These are phyloP conservation scores for Elysia crispata DNA, from an alignment of 2,888 invertebrate genomes.

Conservation along the genomic window DNA sequence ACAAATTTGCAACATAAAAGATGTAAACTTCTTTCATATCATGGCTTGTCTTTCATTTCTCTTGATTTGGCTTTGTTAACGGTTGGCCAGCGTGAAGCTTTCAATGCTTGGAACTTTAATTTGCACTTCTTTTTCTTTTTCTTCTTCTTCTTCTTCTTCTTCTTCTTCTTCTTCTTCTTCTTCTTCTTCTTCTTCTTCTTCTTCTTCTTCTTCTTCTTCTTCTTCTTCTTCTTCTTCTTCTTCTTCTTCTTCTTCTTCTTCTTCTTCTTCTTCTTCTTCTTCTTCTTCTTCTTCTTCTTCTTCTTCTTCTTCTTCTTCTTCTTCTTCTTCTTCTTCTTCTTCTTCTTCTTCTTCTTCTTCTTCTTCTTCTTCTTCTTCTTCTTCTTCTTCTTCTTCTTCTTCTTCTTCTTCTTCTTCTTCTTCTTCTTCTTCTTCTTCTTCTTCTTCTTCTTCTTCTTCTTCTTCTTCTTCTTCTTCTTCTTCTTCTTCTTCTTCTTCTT, in stretches of 20 bases:
- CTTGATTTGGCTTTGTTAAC: no score
- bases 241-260: not conserved
- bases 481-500: not conserved
- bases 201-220: not conserved
- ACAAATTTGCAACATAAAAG: no score
- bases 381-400: slow-evolving; percentile 15
- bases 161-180: no score
- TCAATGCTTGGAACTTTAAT: no score
- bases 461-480: not conserved
- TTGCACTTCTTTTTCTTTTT: not conserved
- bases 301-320: not conserved
- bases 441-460: slow-evolving; percentile 29
- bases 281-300: slow-evolving; percentile 1
- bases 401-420: slow-evolving; percentile 19
- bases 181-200: not conserved
- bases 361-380: not conserved
- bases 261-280: not conserved
- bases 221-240: not conserved
- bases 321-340: not conserved
- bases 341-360: not conserved
- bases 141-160: not conserved
- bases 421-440: slow-evolving; percentile 34
- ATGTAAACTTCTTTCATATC: no score
- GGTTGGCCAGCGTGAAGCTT: not conserved
- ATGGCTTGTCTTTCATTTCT: no score